Evolutionary conservation across 2,113 vertebrate genomes (phyloP), one percentile per base, ranked within the genome.

Genomic region (Rhipidura dahli): DNA sequence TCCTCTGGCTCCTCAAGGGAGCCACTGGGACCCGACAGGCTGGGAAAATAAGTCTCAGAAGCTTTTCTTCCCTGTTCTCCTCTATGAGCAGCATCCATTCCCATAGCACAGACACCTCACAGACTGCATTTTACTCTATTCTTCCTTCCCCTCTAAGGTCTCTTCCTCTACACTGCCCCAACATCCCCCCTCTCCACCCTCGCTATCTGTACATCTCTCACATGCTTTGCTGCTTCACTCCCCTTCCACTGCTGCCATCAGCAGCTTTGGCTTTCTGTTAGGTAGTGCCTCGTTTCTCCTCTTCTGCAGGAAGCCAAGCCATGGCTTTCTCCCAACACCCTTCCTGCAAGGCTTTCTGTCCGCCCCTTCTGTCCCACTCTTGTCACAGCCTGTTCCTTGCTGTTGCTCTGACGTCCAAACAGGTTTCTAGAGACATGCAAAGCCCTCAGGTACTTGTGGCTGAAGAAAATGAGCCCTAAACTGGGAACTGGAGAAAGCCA

Each of bases 261-360:
- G 61, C 49, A 72, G 16, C n/a, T 87, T 31, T 73, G 54, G 33
- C 33, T 51, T 83, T 63, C 75, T 37, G 8, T 24, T 54, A 22
- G 14, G n/a, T 40, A 35, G 16, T 11, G 28, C 13, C 33, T 76
- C 0, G 0, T 57, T 75, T 31, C 53, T 59, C 7, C 50, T 64
- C 63, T 77, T 60, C 28, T 51, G 22, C 17, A 78, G 47, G 37
- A 82, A 87, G 47, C 13, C 56, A 87, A 65, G 19, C 28, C 45
- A 73, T 11, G 7, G 30, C n/a, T 64, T 77, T 60, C 7, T 39
- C 45, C 54, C 26, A 37, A 30, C 44, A 54, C 27, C 23, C 40
- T 56, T 64, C 14, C 9, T 44, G 26, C 22, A 85, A 66, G 61
- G 60, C 15, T 72, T 73, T 82, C 31, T 33, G 51, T 24, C 39